Evolutionary conservation across 1,140 invertebrate genomes (phyloP).

Genomic region (Drosophila ambigua): DNA sequence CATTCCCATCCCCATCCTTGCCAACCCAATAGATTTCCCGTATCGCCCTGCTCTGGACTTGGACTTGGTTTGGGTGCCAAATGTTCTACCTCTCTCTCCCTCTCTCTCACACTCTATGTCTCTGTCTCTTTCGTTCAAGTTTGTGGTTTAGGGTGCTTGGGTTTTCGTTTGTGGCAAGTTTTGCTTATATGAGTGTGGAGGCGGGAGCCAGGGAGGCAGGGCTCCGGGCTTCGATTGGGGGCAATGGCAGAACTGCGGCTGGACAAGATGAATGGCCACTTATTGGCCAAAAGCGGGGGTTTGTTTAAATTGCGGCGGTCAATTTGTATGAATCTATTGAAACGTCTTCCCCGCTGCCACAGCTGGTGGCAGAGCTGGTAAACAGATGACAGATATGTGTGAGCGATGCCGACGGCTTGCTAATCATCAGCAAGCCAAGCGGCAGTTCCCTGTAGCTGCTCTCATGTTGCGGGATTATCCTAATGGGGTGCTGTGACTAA

Average conservation of each 20-base stretch:
- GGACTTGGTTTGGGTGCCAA: conserved; percentile 46
- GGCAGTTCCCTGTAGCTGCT: not conserved
- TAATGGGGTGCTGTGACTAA: too few relatives aligned
- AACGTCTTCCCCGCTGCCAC: conserved; percentile 37
- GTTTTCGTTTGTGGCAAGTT: conserved; percentile 60
- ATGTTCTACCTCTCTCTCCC: conserved; percentile 43
- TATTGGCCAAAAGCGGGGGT: conserved; percentile 64
- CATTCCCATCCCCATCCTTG: not conserved
- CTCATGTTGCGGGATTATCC: not conserved
- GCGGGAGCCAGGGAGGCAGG: not conserved
- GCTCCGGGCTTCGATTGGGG: not conserved
- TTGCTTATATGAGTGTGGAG: conserved; percentile 18
- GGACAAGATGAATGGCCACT: conserved; percentile 76
- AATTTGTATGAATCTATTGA: conserved; percentile 65
- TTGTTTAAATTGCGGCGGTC: conserved; percentile 61
- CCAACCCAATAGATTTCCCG: conserved; percentile 18
- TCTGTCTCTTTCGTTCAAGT: conserved; percentile 20
- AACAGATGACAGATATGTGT: conserved; percentile 36
- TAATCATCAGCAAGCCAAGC: conserved; percentile 8
- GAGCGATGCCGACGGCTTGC: conserved; percentile 26
- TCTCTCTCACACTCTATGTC: not conserved
- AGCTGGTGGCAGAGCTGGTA: conserved; percentile 52
- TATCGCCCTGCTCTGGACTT: conserved; percentile 3
- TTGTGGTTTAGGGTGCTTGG: conserved; percentile 65
- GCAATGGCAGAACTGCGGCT: not conserved